Base-by-base conservation (phyloP, 1,140 invertebrate species). In the Diorhabda carinulata region DNA sequence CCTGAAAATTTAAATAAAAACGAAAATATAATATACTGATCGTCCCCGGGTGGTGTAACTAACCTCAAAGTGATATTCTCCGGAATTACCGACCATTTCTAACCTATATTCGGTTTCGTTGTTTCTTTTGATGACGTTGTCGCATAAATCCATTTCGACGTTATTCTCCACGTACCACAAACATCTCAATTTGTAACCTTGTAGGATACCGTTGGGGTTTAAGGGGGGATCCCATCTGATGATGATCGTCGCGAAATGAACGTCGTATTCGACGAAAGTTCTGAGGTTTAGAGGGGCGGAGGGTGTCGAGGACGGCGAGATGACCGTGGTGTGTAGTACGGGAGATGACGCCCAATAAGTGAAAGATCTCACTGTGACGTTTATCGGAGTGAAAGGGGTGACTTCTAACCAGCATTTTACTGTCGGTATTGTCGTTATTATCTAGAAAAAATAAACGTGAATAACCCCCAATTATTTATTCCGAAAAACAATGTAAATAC, bases 291-390 rank as follows among this genome's bases (percentile, higher is more conserved):
- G 80, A 0, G 94, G 94, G 25, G 86, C 85, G 3, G 87, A 87
- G 3, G 94, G 93, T 6, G 87, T 87, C 59, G 90, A 88, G 59
- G 90, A 85, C 0, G 91, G 92, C 0, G 91, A 90, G 72, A 83
- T 84, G 0, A 91, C 72, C 41, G 81, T 78, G 0, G 84, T 82
- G 3, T 84, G 84, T 0, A 89, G 87, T 42, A 85, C 83, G 5
- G 83, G 80, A 0, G 92, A 89, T 5, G 89, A 86, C 44, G 91
- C 90, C 94, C 94, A 97, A 73, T 90, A 91, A 0, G 94, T 95
- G 72, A 90, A 91, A 0, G 93, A 90, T 63, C 90, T 88, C 2
- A 97, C 85, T 1, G 87, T 87, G 3, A 95, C 85, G 47, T 88
- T 87, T 5, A 95, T 74, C 5, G 82, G 77, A 2, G 89, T 87